Conservation (phyloP, 2,113 vertebrate species). For the Gnathonemus longibarbis region DNA sequence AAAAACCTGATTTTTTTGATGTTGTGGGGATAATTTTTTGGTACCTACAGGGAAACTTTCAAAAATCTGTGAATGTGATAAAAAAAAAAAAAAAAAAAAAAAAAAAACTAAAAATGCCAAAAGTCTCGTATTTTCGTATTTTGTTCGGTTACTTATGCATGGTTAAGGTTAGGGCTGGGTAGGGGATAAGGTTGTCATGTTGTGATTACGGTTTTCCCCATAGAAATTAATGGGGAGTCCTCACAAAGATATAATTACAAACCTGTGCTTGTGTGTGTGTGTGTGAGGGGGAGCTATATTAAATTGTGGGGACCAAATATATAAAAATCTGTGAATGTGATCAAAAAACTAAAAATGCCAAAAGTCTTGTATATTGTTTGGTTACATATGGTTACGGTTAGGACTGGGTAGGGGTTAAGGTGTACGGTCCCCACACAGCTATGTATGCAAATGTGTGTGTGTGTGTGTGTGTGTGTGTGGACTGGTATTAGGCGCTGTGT, state of each 20-base stretch:
- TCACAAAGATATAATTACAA: not conserved
- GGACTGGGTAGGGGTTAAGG: not conserved
- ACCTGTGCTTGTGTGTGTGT: not conserved
- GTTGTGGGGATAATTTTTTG: not conserved
- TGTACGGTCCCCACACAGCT: not conserved
- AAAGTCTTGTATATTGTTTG: not conserved
- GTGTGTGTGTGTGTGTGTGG: not conserved
- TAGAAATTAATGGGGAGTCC: not conserved
- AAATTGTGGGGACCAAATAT: not conserved
- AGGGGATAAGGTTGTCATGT: not conserved
- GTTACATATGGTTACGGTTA: not conserved
- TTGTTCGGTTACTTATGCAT: not conserved
- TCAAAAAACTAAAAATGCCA: not conserved
- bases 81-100: not conserved
- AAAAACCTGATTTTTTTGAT: not conserved
- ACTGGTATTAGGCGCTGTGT: not conserved
- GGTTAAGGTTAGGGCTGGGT: not conserved
- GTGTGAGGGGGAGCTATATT: no score
- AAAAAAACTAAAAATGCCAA: not conserved
- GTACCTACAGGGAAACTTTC: no score
- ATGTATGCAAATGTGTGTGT: not conserved
- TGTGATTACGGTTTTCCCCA: not conserved
- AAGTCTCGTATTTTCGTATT: not conserved
- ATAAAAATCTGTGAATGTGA: not conserved
- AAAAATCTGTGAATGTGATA: not conserved